These are phyloP conservation scores for Chionis minor DNA, from an alignment of 2,113 vertebrate genomes.

Conservation along the genomic window DNA sequence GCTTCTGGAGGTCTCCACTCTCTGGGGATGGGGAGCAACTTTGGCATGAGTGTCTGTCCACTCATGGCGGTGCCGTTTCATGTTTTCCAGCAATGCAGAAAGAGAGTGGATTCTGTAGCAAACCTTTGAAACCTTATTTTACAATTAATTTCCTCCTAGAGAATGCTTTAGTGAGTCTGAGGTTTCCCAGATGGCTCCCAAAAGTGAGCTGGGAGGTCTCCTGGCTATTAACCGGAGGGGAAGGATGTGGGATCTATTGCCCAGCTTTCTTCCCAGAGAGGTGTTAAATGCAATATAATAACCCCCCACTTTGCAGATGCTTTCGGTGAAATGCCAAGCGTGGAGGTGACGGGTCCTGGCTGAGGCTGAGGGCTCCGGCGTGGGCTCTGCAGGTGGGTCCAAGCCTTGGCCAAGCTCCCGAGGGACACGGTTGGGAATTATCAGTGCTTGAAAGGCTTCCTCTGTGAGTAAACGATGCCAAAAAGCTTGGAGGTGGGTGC, in stretches of 20 bases:
- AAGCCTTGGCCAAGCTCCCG: background rate
- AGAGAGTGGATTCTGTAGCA: background rate
- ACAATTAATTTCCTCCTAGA: background rate
- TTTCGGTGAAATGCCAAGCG: background rate
- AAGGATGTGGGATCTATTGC: background rate
- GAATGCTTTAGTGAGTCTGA: background rate
- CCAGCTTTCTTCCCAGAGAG: background rate
- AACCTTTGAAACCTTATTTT: background rate
- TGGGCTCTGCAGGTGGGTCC: background rate
- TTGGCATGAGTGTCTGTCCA: background rate
- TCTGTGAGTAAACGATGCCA: background rate
- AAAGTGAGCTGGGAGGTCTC: background rate
- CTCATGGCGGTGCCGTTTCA: background rate
- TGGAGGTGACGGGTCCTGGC: too few relatives aligned
- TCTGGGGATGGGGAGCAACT: background rate
- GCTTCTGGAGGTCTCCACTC: background rate
- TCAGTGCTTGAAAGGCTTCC: background rate
- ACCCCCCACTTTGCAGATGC: background rate
- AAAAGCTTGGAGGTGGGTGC: constrained; percentile 18
- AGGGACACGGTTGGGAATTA: background rate
- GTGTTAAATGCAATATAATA: background rate
- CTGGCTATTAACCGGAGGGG: background rate
- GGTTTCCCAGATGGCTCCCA: background rate
- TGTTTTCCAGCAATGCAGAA: background rate
- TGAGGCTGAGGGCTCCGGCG: fast-evolving